Base-by-base conservation (phyloP, 2,888 invertebrate genomes). In the Mimachlamys varia region DNA sequence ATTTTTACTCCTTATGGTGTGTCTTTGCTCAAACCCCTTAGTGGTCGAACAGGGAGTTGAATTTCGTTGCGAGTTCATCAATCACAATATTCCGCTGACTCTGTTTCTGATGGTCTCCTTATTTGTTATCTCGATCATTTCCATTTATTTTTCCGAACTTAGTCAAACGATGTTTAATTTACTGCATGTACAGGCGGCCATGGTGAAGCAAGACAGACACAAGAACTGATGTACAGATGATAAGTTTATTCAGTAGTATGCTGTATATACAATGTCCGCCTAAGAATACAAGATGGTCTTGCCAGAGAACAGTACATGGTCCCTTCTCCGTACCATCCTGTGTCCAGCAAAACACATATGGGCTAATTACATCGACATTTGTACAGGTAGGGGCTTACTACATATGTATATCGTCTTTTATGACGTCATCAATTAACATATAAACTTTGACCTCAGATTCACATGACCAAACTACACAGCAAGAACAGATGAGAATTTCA, bases 361-460 rank as follows among this genome's bases (percentile, higher is more conserved):
- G 76, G 76, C 19, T 76, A 76, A 76, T 76, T 76, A 76, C 76
- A 33, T 76, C 62, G 33, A 76, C 76, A 76, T 76, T 76, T 33
- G 76, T 76, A 76, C 58, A 58, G 19, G 19, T 58, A 76, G 76
- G 76, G 76, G 33, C 22, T 76, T 76, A 76, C 76, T 58, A 76
- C 76, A 33, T 76, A 33, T 76, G 10, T 76, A 76, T 53, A 53
- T 53, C 53, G 19, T 27, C 33, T 33, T 76, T 27, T 76, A 76
- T 76, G 76, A 76, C 76, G 76, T 76, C 76, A 76, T 27, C 22
- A 76, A 76, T 76, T 76, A 76, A 76, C 76, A 76, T 76, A 76
- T 76, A 76, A 76, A 76, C 76, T 76, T 76, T 76, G 27, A 76
- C 76, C 76, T 76, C 76, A 76, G 76, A 76, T 76, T 76, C 76